Evolutionary conservation across 2,113 vertebrate genomes (phyloP), one percentile per base, ranked within the genome.

Genomic region (Addax nasomaculatus): DNA sequence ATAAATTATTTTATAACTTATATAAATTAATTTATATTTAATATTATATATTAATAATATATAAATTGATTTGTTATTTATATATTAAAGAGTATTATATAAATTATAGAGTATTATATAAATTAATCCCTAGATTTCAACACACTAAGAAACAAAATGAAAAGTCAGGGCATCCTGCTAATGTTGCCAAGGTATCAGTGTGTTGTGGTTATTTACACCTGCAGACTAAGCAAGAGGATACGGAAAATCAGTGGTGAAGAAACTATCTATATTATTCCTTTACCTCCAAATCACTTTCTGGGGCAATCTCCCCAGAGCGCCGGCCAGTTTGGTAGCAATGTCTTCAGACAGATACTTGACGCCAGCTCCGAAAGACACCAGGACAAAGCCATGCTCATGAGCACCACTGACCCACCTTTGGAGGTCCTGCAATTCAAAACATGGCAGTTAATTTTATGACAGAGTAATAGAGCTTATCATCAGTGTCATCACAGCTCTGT

Each of bases 221-320:
- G 47, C 3, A 1, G 16, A 51, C 13, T 79, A 84, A 89, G 80
- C n/a, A 0, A 2, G 15, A 25, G 43, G 60, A 5, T 8, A 3
- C 45, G 36, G n/a, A 83, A 88, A 84, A 30, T 14, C 49, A 73
- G 43, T 1, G 39, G 62, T 9, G 6, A 51, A 90, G 0, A 43
- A 43, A 16, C 10, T 45, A 64, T 11, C 0, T 16, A 2, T 2
- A 0, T 47, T 73, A 87, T 55, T 49, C 53, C n/a, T 97, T 98
- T 99, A 99, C 99, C 99, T 99, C 99, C 99, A 99, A 97, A 99
- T 99, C 57, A 99, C 99, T 90, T 99, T 99, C 98, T 99, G 99
- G 30, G 99, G 99, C 96, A 99, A 98, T 78, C 99, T 99, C 27
- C 99, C 99, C 92, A 99, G 98, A 17, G 99, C 99, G 10, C 99